These are phyloP conservation scores for Limnephilus rhombicus DNA, from an alignment of 2,888 invertebrate genomes.

Conservation along the genomic window DNA sequence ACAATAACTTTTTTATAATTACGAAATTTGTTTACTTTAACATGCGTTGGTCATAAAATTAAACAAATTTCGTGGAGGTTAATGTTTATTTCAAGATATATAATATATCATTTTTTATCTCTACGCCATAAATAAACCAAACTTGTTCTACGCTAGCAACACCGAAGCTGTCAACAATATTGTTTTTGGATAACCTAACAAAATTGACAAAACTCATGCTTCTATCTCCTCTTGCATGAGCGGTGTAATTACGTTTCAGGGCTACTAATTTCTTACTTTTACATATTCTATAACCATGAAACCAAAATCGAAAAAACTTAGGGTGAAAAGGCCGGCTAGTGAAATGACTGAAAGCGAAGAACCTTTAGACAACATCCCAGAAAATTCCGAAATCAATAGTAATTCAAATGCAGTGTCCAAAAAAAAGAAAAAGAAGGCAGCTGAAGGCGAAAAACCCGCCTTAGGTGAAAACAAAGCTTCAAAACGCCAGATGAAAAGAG, in stretches of 20 bases:
- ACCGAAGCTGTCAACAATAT: not conserved
- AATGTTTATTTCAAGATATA: no score
- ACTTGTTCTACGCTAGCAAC: not conserved
- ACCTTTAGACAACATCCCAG: conserved; percentile 25
- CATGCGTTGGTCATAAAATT: no score
- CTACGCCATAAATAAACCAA: not conserved
- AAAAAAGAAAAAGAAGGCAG: conserved; percentile 71
- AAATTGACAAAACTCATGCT: not conserved
- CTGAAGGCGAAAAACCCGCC: conserved; percentile 67
- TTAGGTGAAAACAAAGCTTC: conserved; percentile 76
- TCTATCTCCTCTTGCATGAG: not conserved
- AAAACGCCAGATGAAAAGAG: conserved; percentile 81
- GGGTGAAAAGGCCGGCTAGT: conserved; percentile 49
- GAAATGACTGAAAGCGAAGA: conserved; percentile 6
- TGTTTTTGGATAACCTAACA: not conserved
- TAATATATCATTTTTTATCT: no score
- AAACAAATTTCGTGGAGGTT: no score
- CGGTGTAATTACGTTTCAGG: not conserved
- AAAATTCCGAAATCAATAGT: conserved; percentile 31
- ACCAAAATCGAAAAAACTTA: conserved; percentile 59
- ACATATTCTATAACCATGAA: not conserved
- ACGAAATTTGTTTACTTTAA: no score
- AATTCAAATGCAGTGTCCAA: conserved; percentile 67
- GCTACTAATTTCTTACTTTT: not conserved
- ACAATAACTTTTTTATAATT: no score